These are phyloP conservation scores for Epinephelus coioides DNA, from an alignment of 2,797 vertebrate genomes.

Conservation along the genomic window DNA sequence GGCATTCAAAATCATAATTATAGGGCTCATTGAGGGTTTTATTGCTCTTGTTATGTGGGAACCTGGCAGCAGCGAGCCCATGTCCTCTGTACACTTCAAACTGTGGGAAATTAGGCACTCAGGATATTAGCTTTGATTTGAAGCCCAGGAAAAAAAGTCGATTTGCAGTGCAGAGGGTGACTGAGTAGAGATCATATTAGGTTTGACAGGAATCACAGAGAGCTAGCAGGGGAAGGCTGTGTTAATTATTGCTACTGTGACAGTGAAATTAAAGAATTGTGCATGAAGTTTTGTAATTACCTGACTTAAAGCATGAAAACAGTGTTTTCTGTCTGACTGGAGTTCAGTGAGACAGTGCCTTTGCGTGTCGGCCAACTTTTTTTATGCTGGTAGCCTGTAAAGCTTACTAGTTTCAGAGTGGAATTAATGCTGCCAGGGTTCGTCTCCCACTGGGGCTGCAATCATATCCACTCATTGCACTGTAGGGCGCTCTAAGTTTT, in stretches of 20 bases:
- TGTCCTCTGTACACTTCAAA: slow-evolving; percentile 30
- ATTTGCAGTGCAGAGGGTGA: slow-evolving; percentile 12
- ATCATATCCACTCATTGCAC: background rate
- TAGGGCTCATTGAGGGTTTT: slow-evolving; percentile 43
- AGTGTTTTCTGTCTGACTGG: background rate
- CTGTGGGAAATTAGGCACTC: slow-evolving; percentile 25
- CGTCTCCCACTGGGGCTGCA: background rate
- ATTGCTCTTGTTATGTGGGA: slow-evolving; percentile 31
- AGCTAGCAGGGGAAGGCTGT: background rate
- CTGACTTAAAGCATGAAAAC: slow-evolving; percentile 5
- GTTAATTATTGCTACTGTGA: slow-evolving; percentile 36
- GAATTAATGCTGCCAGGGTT: slow-evolving; percentile 11
- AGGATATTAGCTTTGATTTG: slow-evolving; percentile 52
- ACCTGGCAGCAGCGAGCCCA: slow-evolving; percentile 33
- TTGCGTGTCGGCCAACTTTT: slow-evolving; percentile 1
- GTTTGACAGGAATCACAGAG: slow-evolving; percentile 31
- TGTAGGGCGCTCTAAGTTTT: background rate
- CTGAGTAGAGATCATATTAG: slow-evolving; percentile 28
- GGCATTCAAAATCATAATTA: slow-evolving; percentile 48
- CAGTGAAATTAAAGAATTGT: slow-evolving; percentile 9
- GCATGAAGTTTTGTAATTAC: slow-evolving; percentile 22
- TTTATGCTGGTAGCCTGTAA: background rate
- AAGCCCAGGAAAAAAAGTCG: slow-evolving; percentile 10
- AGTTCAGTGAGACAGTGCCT: background rate
- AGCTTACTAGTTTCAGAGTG: background rate